Base-by-base conservation (phyloP, 2,113 vertebrate species). In the Albula glossodonta region DNA sequence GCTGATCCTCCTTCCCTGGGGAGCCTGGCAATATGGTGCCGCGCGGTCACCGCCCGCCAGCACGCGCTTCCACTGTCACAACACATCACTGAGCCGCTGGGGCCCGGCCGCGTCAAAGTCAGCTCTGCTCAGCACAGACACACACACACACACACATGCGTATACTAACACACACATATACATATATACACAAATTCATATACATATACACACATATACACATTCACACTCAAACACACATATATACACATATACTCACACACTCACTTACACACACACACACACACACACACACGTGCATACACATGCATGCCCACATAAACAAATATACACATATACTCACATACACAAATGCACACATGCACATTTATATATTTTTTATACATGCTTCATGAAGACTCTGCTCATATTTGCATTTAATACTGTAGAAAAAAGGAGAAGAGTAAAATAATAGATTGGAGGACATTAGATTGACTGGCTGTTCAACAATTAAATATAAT, bases 1-100 rank as follows among this genome's bases (percentile, higher is more conserved):
- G 94, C 94, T 95, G 95, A 96, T 96, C 94, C 93, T 90, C 91
- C 89, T 83, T 92, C 94, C 94, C 93, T 87, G 87, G 93, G 95
- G 95, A 95, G 92, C 89, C 90, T 63, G 90, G 94, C 95, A 96
- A 96, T 96, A 96, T 96, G 95, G 95, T 96, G 94, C 93, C 86
- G 90, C 91, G 91, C 87, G 92, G 94, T 93, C 92, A 93, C 93
- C 92, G 93, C 92, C 93, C 90, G 93, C 93, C 91, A 93, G 93
- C 93, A 89, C 90, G 52, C 90, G 92, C 93, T 89, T 92, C 93
- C 85, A 87, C 93, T 96, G 96, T 96, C 96, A 96, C 92, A 95
- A 94, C 92, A 92, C 91, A 96, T 96, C 95, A 95, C 87, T 48
- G 90, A 87, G 91, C 90, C 87, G 89, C 89, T 89, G 89, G 83